These are phyloP conservation scores for Gracilinanus agilis DNA, from an alignment of 2,113 vertebrate genomes.

Conservation along the genomic window DNA sequence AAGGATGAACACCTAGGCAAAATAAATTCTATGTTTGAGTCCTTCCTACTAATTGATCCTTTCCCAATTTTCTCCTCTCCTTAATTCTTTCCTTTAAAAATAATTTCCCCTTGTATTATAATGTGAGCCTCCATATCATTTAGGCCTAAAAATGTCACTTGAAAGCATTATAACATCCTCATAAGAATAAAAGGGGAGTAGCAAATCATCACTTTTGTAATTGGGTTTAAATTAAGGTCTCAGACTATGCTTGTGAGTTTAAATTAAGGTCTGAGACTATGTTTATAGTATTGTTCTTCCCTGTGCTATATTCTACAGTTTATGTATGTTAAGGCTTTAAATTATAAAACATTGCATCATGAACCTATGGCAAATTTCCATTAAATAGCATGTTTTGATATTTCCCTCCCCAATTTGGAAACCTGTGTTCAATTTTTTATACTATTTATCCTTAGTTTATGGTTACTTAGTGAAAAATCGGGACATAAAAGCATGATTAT, in stretches of 20 bases:
- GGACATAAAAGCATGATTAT: background rate
- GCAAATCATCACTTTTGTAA: background rate
- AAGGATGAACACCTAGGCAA: slow-evolving; percentile 11
- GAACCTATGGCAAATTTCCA: background rate
- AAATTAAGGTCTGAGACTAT: background rate
- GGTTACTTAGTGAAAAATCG: background rate
- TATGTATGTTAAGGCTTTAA: background rate
- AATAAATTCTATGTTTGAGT: background rate
- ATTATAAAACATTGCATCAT: background rate
- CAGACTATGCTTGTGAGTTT: background rate
- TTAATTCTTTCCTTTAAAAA: background rate
- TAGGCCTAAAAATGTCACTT: background rate
- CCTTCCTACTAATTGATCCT: background rate
- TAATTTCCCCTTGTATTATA: background rate
- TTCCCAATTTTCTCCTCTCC: slow-evolving; percentile 12
- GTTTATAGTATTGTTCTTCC: background rate
- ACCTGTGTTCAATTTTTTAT: background rate
- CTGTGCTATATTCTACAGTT: background rate
- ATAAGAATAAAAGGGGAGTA: background rate
- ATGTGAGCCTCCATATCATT: background rate
- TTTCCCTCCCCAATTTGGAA: background rate
- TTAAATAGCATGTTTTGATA: background rate
- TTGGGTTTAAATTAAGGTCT: too few relatives aligned
- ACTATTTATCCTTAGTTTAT: background rate
- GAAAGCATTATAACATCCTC: background rate